These are phyloP conservation scores for Paguma larvata DNA, from an alignment of 2,797 vertebrate genomes.

Conservation along the genomic window DNA sequence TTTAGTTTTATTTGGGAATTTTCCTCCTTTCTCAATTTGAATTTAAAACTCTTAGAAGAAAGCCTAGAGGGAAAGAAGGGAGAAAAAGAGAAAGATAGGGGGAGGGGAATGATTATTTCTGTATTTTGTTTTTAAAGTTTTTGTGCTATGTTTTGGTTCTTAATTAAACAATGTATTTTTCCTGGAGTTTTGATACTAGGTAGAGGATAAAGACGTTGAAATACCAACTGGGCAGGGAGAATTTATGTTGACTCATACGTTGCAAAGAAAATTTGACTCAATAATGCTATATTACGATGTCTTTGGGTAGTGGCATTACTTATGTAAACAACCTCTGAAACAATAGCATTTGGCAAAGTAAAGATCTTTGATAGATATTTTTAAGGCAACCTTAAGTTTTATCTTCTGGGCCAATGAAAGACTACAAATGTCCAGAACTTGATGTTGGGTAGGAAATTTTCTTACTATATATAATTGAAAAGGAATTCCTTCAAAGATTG, in stretches of 20 bases:
- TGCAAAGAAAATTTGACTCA: not conserved
- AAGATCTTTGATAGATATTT: not conserved
- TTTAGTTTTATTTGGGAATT: not conserved
- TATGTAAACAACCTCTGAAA: not conserved
- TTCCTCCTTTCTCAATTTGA: not conserved
- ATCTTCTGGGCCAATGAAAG: not conserved
- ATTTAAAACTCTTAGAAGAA: not conserved
- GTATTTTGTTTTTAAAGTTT: constrained; percentile 18
- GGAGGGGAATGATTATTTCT: not conserved
- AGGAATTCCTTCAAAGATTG: not conserved
- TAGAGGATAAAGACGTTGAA: not conserved
- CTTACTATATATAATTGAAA: not conserved
- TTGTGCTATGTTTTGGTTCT: not conserved
- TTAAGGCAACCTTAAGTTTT: not conserved
- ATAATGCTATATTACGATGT: not conserved
- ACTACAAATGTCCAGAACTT: not conserved
- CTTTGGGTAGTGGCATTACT: not conserved
- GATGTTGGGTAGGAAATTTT: not conserved
- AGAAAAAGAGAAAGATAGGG: not conserved
- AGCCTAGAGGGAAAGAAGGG: not conserved
- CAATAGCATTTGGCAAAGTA: not conserved
- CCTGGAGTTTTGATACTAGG: not conserved
- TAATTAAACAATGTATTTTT: not conserved
- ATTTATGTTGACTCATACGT: not conserved
- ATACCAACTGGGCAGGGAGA: not conserved